Percentiles rank a stretch among this genome's conserved stretches.
Conservation (phyloP, 2,113 vertebrate species). For the Toxotes chatareus region DNA sequence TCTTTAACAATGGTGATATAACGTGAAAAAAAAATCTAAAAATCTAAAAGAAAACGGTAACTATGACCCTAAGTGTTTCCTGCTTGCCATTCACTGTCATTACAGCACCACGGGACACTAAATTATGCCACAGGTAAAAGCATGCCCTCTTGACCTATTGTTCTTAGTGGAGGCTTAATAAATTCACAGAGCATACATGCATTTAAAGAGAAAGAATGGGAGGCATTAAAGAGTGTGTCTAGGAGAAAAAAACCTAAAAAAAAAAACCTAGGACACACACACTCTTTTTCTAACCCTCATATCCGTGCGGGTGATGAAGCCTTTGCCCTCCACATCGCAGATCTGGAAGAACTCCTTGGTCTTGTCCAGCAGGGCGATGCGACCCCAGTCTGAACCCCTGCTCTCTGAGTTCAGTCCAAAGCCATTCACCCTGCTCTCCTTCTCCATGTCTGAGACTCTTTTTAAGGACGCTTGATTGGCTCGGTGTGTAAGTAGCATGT, state of each 20-base stretch:
- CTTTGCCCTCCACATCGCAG: constrained; percentile 91
- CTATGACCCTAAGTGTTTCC: constrained; percentile 34
- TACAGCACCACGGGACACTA: neutral
- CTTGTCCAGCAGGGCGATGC: constrained; percentile 84
- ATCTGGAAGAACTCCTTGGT: constrained; percentile 92
- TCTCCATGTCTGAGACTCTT: constrained; percentile 62
- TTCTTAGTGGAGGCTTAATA: constrained; percentile 40
- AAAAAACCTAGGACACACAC: neutral
- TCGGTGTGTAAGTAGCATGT: neutral
- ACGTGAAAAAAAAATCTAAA: neutral
- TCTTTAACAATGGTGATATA: constrained; percentile 27
- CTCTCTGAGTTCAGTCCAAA: constrained; percentile 32
- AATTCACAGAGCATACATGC: neutral
- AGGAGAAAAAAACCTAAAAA: neutral
- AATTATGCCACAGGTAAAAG: constrained; percentile 36
- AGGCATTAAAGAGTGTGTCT: neutral
- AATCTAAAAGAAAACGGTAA: neutral
- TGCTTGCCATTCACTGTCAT: constrained; percentile 3
- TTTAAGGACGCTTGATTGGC: neutral
- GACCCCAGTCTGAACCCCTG: constrained; percentile 64
- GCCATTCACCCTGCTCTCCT: constrained; percentile 54
- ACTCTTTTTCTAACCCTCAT: constrained; percentile 88
- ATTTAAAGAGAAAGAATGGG: constrained; percentile 1
- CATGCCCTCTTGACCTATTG: constrained; percentile 21
- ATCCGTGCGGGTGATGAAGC: constrained; percentile 89